Evolutionary conservation across 2,113 vertebrate species (phyloP).

Genomic region (Apeltes quadracus): DNA sequence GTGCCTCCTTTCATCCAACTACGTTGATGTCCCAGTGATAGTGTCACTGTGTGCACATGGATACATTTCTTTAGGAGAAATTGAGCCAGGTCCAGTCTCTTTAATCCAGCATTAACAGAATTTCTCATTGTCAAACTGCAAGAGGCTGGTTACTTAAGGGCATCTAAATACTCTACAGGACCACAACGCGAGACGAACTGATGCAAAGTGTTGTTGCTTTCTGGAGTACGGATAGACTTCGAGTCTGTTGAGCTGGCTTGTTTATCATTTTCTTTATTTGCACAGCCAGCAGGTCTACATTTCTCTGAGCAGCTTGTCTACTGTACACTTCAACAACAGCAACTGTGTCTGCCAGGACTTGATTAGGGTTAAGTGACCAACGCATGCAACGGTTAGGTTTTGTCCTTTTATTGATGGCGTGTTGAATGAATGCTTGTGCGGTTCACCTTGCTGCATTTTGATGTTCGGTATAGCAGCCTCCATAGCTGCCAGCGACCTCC

Average conservation of each 20-base stretch:
- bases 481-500: constrained; percentile 92
- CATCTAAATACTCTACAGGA: neutral
- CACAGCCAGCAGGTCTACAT: neutral
- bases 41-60: neutral
- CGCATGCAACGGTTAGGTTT: neutral
- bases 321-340: neutral
- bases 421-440: neutral
- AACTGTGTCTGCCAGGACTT: neutral
- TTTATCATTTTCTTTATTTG: neutral
- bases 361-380: neutral
- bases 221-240: neutral
- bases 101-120: neutral
- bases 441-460: constrained; percentile 92
- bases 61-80: neutral
- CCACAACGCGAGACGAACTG: neutral
- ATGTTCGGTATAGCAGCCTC: constrained; percentile 93
- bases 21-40: neutral
- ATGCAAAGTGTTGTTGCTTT: neutral
- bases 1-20: neutral
- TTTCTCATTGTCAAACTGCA: neutral
- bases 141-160: neutral
- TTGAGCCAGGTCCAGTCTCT: neutral
- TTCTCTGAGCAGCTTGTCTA: neutral
- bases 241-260: neutral
- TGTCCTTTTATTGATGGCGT: neutral